Percentiles rank a stretch among this genome's conserved stretches.
Conservation (phyloP, 2,888 invertebrate species). For the Noctua janthe region DNA sequence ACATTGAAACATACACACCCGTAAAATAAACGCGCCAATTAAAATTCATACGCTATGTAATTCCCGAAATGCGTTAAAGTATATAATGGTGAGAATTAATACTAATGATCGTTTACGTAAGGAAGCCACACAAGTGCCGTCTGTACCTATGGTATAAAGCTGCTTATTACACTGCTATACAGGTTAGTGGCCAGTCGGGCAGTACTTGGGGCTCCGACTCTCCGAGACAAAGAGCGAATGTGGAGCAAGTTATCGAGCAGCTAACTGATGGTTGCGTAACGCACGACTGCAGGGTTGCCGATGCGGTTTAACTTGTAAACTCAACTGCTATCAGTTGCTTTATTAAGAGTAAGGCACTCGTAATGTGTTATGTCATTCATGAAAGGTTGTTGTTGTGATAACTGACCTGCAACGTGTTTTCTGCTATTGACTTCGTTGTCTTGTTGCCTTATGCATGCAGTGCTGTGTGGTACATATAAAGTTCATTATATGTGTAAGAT, state of each 20-base stretch:
- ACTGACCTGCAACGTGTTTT: neutral
- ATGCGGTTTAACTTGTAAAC: slow-evolving; percentile 40
- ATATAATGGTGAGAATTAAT: slow-evolving; percentile 60
- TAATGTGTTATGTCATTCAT: slow-evolving; percentile 55
- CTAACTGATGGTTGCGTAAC: slow-evolving; percentile 84
- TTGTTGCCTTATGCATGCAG: neutral
- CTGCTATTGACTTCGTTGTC: neutral
- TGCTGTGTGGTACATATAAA: neutral
- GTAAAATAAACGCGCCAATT: slow-evolving; percentile 51
- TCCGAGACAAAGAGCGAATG: slow-evolving; percentile 86
- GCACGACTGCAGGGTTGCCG: slow-evolving; percentile 78
- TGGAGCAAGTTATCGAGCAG: slow-evolving; percentile 85
- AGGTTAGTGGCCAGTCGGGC: slow-evolving; percentile 64
- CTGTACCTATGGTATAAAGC: slow-evolving; percentile 39
- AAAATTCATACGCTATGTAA: slow-evolving; percentile 62
- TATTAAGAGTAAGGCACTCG: slow-evolving; percentile 40
- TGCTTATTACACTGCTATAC: slow-evolving; percentile 59
- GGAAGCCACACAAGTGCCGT: slow-evolving; percentile 39
- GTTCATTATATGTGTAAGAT: neutral
- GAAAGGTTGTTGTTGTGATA: slow-evolving; percentile 27
- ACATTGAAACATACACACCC: slow-evolving; percentile 42
- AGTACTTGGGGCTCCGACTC: slow-evolving; percentile 67
- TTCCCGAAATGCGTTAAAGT: slow-evolving; percentile 47
- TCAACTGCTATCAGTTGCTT: slow-evolving; percentile 41
- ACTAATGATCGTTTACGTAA: slow-evolving; percentile 63